Percentiles rank a stretch among this genome's conserved stretches.
phyloP scores from a whole-genome alignment of 2,888 invertebrate species.

The Hypolimnas misippus region DNA sequence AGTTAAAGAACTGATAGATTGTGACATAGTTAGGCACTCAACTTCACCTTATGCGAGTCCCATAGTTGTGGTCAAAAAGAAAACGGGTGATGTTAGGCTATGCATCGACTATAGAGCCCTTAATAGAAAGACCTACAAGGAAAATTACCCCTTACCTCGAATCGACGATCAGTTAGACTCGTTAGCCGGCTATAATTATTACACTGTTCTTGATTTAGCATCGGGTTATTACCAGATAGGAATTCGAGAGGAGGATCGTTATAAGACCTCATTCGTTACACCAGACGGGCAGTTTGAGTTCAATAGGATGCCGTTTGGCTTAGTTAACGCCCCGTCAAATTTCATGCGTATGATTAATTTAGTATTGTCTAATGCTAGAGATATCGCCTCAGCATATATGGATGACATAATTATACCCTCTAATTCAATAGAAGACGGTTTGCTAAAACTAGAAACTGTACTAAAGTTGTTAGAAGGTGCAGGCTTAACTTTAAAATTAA shows the following conservation, averaged over 20 bases:
- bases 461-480: too few relatives aligned
- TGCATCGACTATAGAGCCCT: constrained; percentile 11
- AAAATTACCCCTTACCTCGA: constrained; percentile 5
- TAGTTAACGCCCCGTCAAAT: background rate
- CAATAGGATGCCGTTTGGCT: constrained; percentile 2
- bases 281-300: background rate
- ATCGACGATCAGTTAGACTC: constrained; percentile 11
- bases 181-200: background rate
- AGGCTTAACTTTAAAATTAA: too few relatives aligned
- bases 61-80: background rate
- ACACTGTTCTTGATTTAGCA: background rate
- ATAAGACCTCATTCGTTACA: background rate
- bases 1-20: background rate
- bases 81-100: background rate
- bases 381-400: too few relatives aligned
- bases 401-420: too few relatives aligned
- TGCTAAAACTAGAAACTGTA: too few relatives aligned
- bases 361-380: background rate
- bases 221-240: constrained; percentile 4
- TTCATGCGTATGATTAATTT: background rate
- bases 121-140: constrained; percentile 7
- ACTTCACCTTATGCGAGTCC: background rate
- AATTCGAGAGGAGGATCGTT: background rate
- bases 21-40: background rate
- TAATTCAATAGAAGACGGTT: too few relatives aligned